Conservation (phyloP, 2,797 vertebrate genomes). For the Coilia nasus region DNA sequence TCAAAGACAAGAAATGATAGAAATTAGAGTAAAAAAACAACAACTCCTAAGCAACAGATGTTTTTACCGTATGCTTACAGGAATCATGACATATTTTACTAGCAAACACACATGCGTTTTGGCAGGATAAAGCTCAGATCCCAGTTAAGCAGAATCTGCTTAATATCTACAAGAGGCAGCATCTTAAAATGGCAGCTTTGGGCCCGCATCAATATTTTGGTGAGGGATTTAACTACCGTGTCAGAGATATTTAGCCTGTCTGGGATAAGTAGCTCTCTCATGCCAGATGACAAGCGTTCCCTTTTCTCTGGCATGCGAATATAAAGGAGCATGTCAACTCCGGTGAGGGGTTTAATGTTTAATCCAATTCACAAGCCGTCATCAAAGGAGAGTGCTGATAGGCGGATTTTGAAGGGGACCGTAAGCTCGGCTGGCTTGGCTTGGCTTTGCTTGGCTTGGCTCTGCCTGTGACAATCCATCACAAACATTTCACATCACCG, state of each 20-base stretch:
- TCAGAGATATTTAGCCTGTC: background rate
- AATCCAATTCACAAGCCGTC: slow-evolving; percentile 9
- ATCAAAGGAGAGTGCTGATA: background rate
- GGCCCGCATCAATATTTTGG: background rate
- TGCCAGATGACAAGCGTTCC: background rate
- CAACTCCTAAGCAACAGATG: background rate
- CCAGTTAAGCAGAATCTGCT: background rate
- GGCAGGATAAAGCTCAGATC: background rate
- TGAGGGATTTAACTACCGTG: background rate
- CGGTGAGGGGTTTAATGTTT: slow-evolving; percentile 4
- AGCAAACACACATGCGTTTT: background rate
- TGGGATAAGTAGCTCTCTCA: background rate
- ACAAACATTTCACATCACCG: background rate
- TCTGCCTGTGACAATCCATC: background rate
- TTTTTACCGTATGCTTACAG: background rate
- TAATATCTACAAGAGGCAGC: background rate
- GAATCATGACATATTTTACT: background rate
- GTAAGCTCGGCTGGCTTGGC: background rate
- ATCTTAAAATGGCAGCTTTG: background rate
- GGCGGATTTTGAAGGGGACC: background rate
- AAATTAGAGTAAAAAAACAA: background rate
- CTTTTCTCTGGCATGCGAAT: slow-evolving; percentile 1
- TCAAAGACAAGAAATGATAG: background rate
- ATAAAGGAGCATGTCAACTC: slow-evolving; percentile 11
- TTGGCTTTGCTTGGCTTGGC: background rate